phyloP scores from a whole-genome alignment of 2,797 vertebrate genomes.

The Myripristis jacobus region DNA sequence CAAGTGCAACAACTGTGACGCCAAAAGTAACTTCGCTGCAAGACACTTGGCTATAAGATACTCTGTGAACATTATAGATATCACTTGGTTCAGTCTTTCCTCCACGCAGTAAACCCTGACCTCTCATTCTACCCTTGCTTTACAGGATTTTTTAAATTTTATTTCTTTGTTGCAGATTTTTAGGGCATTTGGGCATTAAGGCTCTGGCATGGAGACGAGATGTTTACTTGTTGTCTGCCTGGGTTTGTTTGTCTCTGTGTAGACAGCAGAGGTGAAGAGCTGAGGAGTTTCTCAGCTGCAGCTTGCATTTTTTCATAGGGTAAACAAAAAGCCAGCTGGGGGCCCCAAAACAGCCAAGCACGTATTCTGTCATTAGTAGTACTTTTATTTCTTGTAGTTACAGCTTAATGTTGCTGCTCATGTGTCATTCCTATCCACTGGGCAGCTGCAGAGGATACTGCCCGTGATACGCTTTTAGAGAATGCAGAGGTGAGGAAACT shows the following conservation, averaged over 20 bases:
- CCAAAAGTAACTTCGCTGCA: slow-evolving; percentile 45
- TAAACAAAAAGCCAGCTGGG: slow-evolving; percentile 62
- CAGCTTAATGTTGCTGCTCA: background rate
- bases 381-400: background rate
- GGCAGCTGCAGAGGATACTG: background rate
- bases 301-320: slow-evolving; percentile 55
- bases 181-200: background rate
- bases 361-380: slow-evolving; percentile 9
- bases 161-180: slow-evolving; percentile 1
- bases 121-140: background rate
- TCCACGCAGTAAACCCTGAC: background rate
- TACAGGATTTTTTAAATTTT: background rate
- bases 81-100: background rate
- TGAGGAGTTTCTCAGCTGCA: slow-evolving; percentile 51
- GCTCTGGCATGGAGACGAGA: slow-evolving; percentile 19
- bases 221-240: slow-evolving; percentile 43
- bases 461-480: background rate
- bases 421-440: slow-evolving; percentile 12
- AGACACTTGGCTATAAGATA: slow-evolving; percentile 13
- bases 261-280: slow-evolving; percentile 5
- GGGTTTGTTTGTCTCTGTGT: slow-evolving; percentile 46
- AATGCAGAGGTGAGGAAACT: background rate
- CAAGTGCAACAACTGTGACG: slow-evolving; percentile 40
- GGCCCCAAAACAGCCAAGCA: slow-evolving; percentile 57
- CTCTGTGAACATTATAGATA: slow-evolving; percentile 2